phyloP scores from a whole-genome alignment of 2,888 invertebrate genomes.

The Tinea pellionella region DNA sequence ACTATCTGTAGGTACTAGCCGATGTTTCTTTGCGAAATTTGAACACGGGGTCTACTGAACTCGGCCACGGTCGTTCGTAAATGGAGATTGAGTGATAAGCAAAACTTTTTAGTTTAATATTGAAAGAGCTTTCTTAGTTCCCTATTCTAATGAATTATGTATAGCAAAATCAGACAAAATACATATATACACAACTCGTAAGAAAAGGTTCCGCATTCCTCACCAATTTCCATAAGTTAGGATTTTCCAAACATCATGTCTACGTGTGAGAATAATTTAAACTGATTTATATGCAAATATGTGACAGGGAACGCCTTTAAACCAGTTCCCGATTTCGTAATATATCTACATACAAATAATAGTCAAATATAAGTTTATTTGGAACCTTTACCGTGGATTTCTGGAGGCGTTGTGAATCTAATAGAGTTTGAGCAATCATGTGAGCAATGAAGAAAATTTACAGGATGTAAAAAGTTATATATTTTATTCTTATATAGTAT shows the following conservation, averaged over 20 bases:
- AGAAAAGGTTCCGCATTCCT: conserved; percentile 11
- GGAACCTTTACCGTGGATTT: background rate
- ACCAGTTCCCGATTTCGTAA: background rate
- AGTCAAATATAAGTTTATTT: background rate
- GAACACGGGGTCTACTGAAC: no score
- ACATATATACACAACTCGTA: background rate
- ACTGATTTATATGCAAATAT: conserved; percentile 11
- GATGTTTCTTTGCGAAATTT: no score
- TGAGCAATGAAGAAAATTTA: no score
- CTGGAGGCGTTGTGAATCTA: no score
- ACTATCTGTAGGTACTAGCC: no score
- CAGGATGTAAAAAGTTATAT: no score
- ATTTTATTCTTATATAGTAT: no score
- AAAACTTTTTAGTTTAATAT: no score
- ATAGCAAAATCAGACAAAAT: background rate
- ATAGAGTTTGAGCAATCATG: no score
- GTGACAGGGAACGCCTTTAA: background rate
- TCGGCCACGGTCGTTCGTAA: no score
- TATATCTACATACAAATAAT: background rate
- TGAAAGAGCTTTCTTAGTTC: no score
- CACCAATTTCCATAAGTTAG: background rate
- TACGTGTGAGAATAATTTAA: background rate
- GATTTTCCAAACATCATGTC: conserved; percentile 10
- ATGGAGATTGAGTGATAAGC: no score
- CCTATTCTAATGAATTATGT: background rate